Conservation (phyloP, 2,888 invertebrate genomes). For the Hemicrepidius hirtus region DNA sequence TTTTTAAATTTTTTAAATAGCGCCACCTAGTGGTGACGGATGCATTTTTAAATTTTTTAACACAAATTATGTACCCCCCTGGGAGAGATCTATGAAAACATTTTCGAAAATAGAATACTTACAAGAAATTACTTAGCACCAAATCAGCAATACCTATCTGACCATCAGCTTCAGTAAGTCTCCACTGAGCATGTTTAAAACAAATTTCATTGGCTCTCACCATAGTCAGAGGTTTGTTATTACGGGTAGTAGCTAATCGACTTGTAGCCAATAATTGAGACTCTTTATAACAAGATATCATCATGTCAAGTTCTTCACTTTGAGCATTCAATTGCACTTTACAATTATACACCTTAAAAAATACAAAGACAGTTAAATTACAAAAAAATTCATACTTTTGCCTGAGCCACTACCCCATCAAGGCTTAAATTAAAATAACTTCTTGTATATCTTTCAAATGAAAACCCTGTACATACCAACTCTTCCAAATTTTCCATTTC, state of each 20-base stretch:
- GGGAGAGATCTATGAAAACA: no score
- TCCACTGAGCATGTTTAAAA: constrained; percentile 98
- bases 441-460: neutral
- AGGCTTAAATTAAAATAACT: no score
- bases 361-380: neutral
- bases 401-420: no score
- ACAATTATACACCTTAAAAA: constrained; percentile 85
- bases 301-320: constrained; percentile 96
- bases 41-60: no score
- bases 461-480: constrained; percentile 72
- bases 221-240: constrained; percentile 83
- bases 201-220: constrained; percentile 95
- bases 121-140: constrained; percentile 95
- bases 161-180: constrained; percentile 97
- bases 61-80: no score
- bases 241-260: constrained; percentile 78
- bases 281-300: constrained; percentile 94
- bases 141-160: constrained; percentile 98
- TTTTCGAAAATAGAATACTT: constrained; percentile 64
- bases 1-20: no score
- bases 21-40: no score
- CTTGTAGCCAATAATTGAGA: constrained; percentile 78
- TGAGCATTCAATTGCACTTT: constrained; percentile 91
- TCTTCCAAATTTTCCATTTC: constrained; percentile 84
- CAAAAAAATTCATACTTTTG: no score